Conservation (phyloP, 1,140 invertebrate species). For the Homalodisca vitripennis region DNA sequence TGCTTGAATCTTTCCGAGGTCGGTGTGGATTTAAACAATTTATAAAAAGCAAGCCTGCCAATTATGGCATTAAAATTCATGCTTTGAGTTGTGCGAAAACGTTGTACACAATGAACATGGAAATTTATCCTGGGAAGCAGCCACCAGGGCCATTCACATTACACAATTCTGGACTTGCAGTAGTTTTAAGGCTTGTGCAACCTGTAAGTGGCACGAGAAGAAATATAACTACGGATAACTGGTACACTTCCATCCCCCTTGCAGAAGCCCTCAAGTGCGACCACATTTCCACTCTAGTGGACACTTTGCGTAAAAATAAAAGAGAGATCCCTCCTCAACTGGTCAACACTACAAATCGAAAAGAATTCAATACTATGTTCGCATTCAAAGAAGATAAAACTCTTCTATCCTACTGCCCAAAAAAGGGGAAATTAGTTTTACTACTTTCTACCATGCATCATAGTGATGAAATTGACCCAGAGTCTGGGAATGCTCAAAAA, state of each 20-base stretch:
- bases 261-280: conserved; percentile 18
- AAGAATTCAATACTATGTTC: conserved; percentile 31
- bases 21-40: conserved; percentile 47
- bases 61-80: conserved; percentile 52
- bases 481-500: conserved; percentile 38
- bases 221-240: conserved; percentile 44
- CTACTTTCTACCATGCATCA: conserved; percentile 16
- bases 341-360: conserved; percentile 24
- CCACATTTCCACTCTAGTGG: conserved; percentile 39
- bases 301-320: conserved; percentile 48
- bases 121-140: conserved; percentile 45
- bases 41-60: conserved; percentile 48
- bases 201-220: conserved; percentile 39
- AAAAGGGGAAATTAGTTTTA: conserved; percentile 4
- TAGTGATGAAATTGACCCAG: conserved; percentile 34
- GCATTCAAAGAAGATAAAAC: conserved; percentile 33
- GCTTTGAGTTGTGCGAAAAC: conserved; percentile 43
- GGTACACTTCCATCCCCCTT: conserved; percentile 41
- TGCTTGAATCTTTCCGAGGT: conserved; percentile 47
- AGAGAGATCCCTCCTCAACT: conserved; percentile 42
- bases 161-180: conserved; percentile 42
- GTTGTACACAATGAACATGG: conserved; percentile 44
- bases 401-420: conserved; percentile 24
- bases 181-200: conserved; percentile 38
- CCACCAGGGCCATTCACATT: conserved; percentile 43